These are phyloP conservation scores for Eledona agricola DNA, from an alignment of 2,888 invertebrate genomes.

Conservation along the genomic window DNA sequence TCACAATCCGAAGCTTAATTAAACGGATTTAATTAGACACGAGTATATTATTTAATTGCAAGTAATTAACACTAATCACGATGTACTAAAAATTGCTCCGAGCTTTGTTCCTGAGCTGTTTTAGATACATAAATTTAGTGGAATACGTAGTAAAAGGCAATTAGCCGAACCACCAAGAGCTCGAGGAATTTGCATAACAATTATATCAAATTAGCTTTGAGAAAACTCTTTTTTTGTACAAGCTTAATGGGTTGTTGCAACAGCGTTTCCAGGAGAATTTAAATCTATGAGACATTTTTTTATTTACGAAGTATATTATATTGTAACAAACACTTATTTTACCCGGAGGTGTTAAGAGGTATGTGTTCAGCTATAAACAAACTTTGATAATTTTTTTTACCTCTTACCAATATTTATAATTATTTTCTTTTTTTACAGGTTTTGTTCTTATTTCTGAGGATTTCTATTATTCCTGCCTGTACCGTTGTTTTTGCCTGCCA, in stretches of 20 bases:
- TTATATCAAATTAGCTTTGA: conserved; percentile 7
- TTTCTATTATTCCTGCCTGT: too few relatives aligned
- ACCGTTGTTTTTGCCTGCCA: too few relatives aligned
- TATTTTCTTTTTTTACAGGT: too few relatives aligned
- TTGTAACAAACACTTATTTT: conserved; percentile 7
- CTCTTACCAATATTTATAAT: too few relatives aligned
- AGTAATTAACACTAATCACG: conserved; percentile 20
- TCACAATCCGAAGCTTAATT: conserved; percentile 10
- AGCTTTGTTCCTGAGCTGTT: conserved; percentile 2
- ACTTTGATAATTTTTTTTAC: too few relatives aligned
- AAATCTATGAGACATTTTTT: too few relatives aligned
- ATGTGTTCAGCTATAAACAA: too few relatives aligned
- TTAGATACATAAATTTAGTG: conserved; percentile 9
- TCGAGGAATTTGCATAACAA: conserved; percentile 14
- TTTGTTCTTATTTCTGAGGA: too few relatives aligned
- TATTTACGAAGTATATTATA: neutral
- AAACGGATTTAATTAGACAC: conserved; percentile 16
- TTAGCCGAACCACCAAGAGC: conserved; percentile 3
- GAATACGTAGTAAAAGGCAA: conserved; percentile 1
- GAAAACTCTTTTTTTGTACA: conserved; percentile 11
- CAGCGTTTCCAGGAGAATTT: too few relatives aligned
- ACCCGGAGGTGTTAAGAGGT: too few relatives aligned
- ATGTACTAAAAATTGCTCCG: conserved; percentile 5
- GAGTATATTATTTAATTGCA: conserved; percentile 8
- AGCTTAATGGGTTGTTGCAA: too few relatives aligned